Base-by-base conservation (phyloP, 2,113 vertebrate genomes). In the Capreolus pygargus region DNA sequence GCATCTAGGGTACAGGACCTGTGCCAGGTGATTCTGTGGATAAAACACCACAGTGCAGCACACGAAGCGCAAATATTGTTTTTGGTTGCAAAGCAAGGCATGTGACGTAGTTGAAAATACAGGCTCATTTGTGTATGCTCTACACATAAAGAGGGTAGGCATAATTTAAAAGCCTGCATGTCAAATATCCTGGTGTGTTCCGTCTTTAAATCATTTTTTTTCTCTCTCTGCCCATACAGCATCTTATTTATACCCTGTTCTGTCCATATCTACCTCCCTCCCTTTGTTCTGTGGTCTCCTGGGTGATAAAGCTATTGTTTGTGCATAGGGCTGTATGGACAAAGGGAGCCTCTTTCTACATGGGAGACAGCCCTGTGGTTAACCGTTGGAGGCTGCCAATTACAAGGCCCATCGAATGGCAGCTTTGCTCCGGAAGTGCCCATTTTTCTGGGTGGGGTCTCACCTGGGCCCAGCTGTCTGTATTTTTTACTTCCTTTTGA, bases 211-310 rank as follows among this genome's bases (percentile, higher is more conserved):
- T 94, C 36, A 74, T 60, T 81, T 43, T 39, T 28, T n/a, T 5
- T 2, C 78, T 52, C 43, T 76, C n/a, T 55, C 96, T 94, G 74
- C 60, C 85, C 36, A 5, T 55, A 17, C 25, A 25, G 36, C 74
- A 2, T 74, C 84, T 87, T 70, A 91, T 93, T 89, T 45, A 70
- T 30, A n/a, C 82, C 30, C 87, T 39, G 1, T 61, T 67, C 39
- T 50, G 50, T 58, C 74, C n/a, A 0, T 14, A 3, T 23, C 64
- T 33, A 1, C 33, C 36, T 27, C 64, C 45, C 14, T 39, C n/a
- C 60, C 52, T 97, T 94, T 95, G 79, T 94, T 85, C 95, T 45
- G 90, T 16, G 92, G 74, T 97, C 92, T 96, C 96, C 90, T 52
- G 84, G 88, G 94, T 17, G 89, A 91, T 87, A 16, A 91, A 61